Conservation (phyloP, 1,140 invertebrate genomes). For the Chrysomallon squamiferum region DNA sequence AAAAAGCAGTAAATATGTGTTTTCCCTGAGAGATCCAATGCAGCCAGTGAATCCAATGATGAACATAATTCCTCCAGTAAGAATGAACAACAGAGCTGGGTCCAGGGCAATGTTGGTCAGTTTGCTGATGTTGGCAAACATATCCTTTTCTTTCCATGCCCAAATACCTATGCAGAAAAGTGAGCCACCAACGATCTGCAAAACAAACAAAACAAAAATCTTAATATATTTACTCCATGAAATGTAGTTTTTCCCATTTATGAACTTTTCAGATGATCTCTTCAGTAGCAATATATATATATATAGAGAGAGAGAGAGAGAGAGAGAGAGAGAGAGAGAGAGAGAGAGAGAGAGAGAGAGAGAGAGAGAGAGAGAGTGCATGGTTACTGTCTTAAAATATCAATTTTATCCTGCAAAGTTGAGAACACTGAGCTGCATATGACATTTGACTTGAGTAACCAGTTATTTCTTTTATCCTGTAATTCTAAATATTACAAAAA, state of each 20-base stretch:
- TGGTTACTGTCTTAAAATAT: too few species aligned
- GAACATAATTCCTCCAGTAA: constrained; percentile 89
- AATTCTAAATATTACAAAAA: too few species aligned
- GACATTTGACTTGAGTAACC: too few species aligned
- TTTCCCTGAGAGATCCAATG: constrained; percentile 87
- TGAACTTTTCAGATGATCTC: background rate
- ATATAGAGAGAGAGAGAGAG: background rate
- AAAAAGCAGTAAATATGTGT: constrained; percentile 72
- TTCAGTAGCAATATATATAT: background rate
- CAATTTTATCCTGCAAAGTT: too few species aligned
- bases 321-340: too few species aligned
- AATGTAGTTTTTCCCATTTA: background rate
- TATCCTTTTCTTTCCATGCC: constrained; percentile 98
- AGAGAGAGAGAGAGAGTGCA: too few species aligned
- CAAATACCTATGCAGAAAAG: constrained; percentile 90
- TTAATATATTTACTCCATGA: background rate
- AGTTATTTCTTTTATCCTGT: too few species aligned
- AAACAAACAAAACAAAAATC: constrained; percentile 59
- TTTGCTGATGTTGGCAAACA: constrained; percentile 88
- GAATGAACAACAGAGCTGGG: constrained; percentile 93
- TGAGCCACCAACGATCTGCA: constrained; percentile 81
- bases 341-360: background rate
- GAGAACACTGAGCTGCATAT: too few species aligned
- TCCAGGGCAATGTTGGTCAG: constrained; percentile 88
- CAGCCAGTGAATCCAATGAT: constrained; percentile 92